A percentile compares a stretch with the other conserved stretches of the same genome.
Conservation (phyloP, 2,888 invertebrate genomes). For the Parapristionchus giblindavisi region DNA sequence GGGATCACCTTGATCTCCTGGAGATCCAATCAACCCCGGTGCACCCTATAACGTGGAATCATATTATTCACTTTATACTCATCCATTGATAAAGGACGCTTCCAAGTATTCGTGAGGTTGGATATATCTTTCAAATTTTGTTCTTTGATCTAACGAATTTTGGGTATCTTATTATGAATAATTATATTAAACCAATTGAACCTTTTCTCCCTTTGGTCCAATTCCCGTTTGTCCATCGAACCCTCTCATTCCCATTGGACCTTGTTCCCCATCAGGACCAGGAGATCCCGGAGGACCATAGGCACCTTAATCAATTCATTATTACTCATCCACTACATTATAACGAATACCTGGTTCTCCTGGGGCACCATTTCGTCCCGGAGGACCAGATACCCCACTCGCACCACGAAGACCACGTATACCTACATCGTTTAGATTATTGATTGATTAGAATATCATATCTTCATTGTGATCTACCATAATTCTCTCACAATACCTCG, state of each 20-base stretch:
- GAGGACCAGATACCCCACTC: slow-evolving; percentile 7
- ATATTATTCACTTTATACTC: not conserved
- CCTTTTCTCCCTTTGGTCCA: not conserved
- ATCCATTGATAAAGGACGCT: not conserved
- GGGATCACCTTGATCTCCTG: slow-evolving; percentile 19
- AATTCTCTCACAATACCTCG: slow-evolving; percentile 26
- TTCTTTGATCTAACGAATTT: no score
- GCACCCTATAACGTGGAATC: slow-evolving; percentile 21
- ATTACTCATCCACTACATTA: not conserved
- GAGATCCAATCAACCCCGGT: slow-evolving; percentile 40
- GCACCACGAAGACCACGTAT: slow-evolving; percentile 33
- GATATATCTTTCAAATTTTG: no score
- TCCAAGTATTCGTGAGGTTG: not conserved
- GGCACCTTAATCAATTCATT: not conserved
- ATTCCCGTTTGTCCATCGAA: slow-evolving; percentile 30
- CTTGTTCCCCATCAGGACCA: slow-evolving; percentile 8
- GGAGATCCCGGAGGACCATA: slow-evolving; percentile 3
- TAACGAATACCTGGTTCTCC: slow-evolving; percentile 19
- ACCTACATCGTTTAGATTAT: not conserved
- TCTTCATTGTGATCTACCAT: not conserved
- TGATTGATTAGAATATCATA: no score
- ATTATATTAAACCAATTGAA: not conserved
- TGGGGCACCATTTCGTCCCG: slow-evolving; percentile 27
- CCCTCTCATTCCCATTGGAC: not conserved
- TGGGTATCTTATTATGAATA: not conserved